Percentiles rank a stretch among this genome's conserved stretches.
phyloP scores from a whole-genome alignment of 2,797 vertebrate genomes.

The Acanthornis magna region DNA sequence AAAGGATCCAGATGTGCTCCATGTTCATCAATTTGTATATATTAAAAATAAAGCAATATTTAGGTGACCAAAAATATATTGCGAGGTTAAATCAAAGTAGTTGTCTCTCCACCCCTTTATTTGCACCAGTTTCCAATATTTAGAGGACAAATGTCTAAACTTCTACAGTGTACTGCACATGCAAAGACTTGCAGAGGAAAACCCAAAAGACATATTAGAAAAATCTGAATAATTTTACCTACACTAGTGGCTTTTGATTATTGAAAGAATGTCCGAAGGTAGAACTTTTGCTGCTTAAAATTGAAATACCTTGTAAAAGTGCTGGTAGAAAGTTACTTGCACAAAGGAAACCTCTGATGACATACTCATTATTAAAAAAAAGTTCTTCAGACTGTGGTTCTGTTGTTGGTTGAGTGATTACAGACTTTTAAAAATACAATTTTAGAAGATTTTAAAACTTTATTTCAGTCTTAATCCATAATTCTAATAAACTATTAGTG shows the following conservation, averaged over 20 bases:
- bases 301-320: neutral
- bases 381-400: neutral
- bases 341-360: neutral
- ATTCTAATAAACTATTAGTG: neutral
- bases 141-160: neutral
- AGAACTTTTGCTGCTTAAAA: neutral
- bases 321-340: neutral
- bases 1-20: neutral
- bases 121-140: neutral
- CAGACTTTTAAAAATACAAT: neutral
- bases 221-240: neutral
- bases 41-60: neutral
- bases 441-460: neutral
- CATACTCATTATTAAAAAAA: neutral
- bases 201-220: neutral
- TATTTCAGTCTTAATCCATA: neutral
- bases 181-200: neutral
- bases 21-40: neutral
- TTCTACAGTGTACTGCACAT: neutral
- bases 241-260: neutral
- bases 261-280: neutral
- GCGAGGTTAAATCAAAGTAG: neutral
- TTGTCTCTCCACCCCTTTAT: neutral
- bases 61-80: neutral
- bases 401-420: neutral